Evolutionary conservation across 2,888 invertebrate genomes (phyloP), one percentile per base, ranked within the genome.

Genomic region (Coenonympha arcania): DNA sequence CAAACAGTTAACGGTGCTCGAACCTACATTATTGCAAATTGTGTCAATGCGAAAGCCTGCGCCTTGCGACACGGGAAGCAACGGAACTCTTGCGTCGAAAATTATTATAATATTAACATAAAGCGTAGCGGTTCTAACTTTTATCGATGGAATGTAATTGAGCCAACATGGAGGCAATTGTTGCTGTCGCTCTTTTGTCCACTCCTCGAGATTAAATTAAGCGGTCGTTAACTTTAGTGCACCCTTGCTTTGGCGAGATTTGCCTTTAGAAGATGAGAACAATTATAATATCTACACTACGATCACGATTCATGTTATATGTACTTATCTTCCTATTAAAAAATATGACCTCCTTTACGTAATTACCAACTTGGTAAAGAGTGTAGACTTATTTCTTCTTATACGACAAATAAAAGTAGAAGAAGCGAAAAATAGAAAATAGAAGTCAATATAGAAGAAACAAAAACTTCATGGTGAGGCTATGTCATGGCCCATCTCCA

Each of bases 21-120:
- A 30, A 9, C 13, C 15, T 24, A 13, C 24, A 24, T 22, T 40
- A 43, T 50, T 44, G 52, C 47, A 50, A 55, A 45, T 55, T 50
- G 46, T 50, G 47, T 48, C 52, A 43, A 39, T 45, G 46, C 49
- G n/a, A 37, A 20, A 26, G 30, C 20, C 8, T 24, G n/a, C n/a
- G n/a, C n/a, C n/a, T n/a, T n/a, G n/a, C 34, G 16, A 18, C 19
- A 45, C 42, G 36, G 28, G 37, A 47, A 34, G 48, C 52, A 55
- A 55, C 55, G 55, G 55, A 36, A 52, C 55, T 55, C 48, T 55
- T 19, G 45, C 41, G 33, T 44, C 52, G 24, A 47, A 52, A 48
- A 49, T 50, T 52, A 52, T 49, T 49, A 52, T 45, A 45, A 47
- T 52, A 41, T 15, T 15, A 11, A 11, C 26, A 44, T 26, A 44